Base-by-base conservation (phyloP, 2,797 vertebrate genomes). In the Rhabdomys pumilio region DNA sequence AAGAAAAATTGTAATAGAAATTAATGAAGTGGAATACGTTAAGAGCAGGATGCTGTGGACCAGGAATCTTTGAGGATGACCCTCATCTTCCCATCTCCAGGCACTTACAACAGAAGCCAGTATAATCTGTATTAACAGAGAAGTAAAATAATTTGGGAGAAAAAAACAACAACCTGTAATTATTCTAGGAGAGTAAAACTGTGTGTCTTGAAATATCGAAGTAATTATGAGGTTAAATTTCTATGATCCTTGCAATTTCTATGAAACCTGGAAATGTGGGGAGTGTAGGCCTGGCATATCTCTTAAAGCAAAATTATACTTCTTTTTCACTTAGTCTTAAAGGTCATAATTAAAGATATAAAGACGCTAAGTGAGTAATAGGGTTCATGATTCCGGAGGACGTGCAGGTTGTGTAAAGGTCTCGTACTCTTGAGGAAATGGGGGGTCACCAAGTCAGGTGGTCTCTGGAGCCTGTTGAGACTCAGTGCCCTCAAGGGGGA, bases 161-260 rank as follows among this genome's bases (percentile, higher is more conserved):
- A 38, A 94, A 93, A 98, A 98, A 98, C 94, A 98, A 96, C 95
- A 98, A 97, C 98, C 98, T 97, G 59, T 98, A 98, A 98, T 98
- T 98, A 98, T 98, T 98, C 98, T 98, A 97, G 55, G 92, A 97
- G 97, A 98, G 80, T 97, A 96, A 97, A 98, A 98, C 94, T 98
- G 95, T 95, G 96, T 98, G 98, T 94, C 97, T 98, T 98, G 98
- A 98, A 98, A 98, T 98, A 98, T 98, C 97, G 97, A 98, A 97
- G 98, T 98, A 98, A 98, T 98, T 98, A 98, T 97, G 97, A 98
- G 98, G 97, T 98, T 98, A 98, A 98, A 98, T 98, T 98, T 97
- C 97, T 98, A 98, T 98, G 98, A 98, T 98, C 98, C 98, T 98
- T 98, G 98, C 98, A 98, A 98, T 98, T 98, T 98, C 97, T 97